phyloP scores from a whole-genome alignment of 2,113 vertebrate genomes.

The Oreotrochilus melanogaster region DNA sequence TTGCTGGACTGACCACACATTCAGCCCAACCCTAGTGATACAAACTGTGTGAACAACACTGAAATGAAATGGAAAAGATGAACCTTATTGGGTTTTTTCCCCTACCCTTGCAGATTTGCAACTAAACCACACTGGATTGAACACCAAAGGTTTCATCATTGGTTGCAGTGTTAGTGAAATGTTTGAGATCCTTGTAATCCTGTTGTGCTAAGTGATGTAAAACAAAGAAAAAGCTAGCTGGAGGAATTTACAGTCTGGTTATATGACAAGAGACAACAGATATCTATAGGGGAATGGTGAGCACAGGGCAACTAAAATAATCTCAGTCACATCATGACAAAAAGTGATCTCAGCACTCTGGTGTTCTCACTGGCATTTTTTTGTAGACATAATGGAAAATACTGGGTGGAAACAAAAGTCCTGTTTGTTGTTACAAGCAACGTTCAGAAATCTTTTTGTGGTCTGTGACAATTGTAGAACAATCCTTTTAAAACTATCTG shows the following conservation, averaged over 20 bases:
- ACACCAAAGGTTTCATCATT: background rate
- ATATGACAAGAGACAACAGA: background rate
- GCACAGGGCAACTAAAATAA: background rate
- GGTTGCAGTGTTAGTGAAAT: background rate
- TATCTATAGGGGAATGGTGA: background rate
- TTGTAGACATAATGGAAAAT: constrained; percentile 44
- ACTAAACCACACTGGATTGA: background rate
- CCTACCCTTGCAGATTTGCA: background rate
- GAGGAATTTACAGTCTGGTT: background rate
- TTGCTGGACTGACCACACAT: background rate
- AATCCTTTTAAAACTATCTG: constrained; percentile 13
- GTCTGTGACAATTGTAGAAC: constrained; percentile 16
- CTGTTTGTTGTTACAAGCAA: constrained; percentile 34
- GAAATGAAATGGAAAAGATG: background rate
- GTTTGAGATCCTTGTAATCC: background rate
- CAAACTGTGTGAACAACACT: background rate
- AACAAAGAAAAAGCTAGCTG: background rate
- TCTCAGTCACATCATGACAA: constrained; percentile 1
- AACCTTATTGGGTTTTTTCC: background rate
- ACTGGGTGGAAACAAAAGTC: constrained; percentile 24
- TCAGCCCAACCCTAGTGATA: background rate
- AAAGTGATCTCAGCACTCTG: constrained; percentile 21
- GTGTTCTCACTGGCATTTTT: background rate
- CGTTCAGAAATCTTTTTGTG: constrained; percentile 12
- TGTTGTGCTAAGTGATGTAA: background rate